Evolutionary conservation across 2,797 vertebrate genomes (phyloP).

Genomic region (Molossus molossus): DNA sequence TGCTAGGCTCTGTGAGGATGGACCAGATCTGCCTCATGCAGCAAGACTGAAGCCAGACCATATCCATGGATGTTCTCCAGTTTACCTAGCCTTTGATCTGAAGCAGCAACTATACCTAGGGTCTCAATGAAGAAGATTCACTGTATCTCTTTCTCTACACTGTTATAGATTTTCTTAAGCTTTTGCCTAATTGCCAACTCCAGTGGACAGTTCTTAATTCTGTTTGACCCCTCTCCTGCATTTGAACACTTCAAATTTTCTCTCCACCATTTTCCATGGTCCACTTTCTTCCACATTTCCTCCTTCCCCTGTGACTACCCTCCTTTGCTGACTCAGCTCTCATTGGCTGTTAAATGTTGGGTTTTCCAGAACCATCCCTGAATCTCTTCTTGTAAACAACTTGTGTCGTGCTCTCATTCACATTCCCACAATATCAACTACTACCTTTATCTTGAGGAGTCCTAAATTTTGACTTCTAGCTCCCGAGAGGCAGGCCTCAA

Average conservation of each 20-base stretch:
- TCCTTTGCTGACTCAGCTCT: neutral
- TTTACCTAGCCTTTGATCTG: slow-evolving; percentile 18
- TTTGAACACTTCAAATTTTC: slow-evolving; percentile 41
- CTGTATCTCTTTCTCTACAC: neutral
- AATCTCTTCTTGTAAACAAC: neutral
- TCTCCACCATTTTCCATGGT: neutral
- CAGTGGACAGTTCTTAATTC: neutral
- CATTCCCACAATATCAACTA: neutral
- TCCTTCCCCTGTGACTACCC: neutral
- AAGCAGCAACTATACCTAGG: slow-evolving; percentile 47
- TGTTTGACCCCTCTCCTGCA: neutral
- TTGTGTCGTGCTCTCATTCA: neutral
- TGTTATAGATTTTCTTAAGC: slow-evolving; percentile 36
- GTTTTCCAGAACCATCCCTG: slow-evolving; percentile 4
- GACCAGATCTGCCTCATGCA: neutral
- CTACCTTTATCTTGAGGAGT: neutral
- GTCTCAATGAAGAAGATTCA: neutral
- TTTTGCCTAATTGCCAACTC: neutral
- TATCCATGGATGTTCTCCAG: neutral
- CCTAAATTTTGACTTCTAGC: neutral
- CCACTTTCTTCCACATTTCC: slow-evolving; percentile 39
- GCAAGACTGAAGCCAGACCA: neutral
- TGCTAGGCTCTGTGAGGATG: neutral
- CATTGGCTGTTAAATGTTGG: slow-evolving; percentile 1
- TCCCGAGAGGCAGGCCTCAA: neutral